Conservation (phyloP, 2,113 vertebrate species). For the Desmodus rotundus region DNA sequence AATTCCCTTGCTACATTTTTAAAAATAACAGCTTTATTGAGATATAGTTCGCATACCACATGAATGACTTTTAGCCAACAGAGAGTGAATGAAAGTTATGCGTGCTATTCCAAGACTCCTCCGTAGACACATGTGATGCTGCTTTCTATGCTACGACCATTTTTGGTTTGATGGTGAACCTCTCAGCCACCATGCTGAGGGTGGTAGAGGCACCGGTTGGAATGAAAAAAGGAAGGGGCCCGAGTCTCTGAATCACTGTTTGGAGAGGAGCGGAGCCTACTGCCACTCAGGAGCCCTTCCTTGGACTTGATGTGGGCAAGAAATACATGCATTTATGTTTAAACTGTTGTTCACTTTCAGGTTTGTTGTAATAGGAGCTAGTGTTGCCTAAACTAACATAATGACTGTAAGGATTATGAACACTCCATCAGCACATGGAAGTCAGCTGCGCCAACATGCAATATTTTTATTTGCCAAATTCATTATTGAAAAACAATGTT, state of each 20-base stretch:
- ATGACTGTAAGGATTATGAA: not conserved
- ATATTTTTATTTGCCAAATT: conserved; percentile 5
- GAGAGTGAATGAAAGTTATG: not conserved
- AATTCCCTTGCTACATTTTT: not conserved
- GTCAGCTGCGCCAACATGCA: not conserved
- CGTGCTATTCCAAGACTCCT: not conserved
- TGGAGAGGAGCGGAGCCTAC: not conserved
- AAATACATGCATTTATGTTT: not conserved
- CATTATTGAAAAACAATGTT: not conserved
- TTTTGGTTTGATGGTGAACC: not conserved
- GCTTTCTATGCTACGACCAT: not conserved
- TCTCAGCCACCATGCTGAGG: not conserved
- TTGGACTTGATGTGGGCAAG: not conserved
- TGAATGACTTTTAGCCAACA: not conserved
- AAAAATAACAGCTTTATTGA: not conserved
- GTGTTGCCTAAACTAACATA: not conserved
- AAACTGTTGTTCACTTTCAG: not conserved
- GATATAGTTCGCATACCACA: not conserved
- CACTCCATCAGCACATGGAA: not conserved
- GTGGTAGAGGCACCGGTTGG: not conserved
- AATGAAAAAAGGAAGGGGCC: not conserved
- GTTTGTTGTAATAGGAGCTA: not conserved
- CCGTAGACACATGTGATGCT: not conserved
- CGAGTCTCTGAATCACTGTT: not conserved
- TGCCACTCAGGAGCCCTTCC: not conserved